Base-by-base conservation (phyloP, 1,140 invertebrate species). In the Drosophila azteca region DNA sequence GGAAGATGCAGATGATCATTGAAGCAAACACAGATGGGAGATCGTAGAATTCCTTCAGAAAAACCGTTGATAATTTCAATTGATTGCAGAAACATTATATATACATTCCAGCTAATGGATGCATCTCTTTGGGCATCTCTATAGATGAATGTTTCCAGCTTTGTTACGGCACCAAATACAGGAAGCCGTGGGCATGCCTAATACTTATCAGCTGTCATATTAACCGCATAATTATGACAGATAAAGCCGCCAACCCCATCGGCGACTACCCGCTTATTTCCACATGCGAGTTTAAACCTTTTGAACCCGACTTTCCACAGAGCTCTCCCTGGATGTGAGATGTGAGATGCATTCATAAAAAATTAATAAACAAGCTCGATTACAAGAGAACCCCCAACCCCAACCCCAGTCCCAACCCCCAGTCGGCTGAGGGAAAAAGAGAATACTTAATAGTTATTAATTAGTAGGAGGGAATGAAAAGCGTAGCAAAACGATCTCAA, bases 401-500 rank as follows among this genome's bases (percentile, higher is more conserved):
- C 44, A 24, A 26, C 29, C 31, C 39, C 41, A 52, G 52, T 60
- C 52, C 58, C 65, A 8, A 9, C 11, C 35, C 35, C 11, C 13
- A 13, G 35, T 20, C 17, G 17, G 17, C 1, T 20, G 17, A 20
- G 3, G 35, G 35, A 58, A 29, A 53, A 71, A 53, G 75, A 76
- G 69, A 85, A 65, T 72, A 69, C 67, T 77, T 85, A 67, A 79
- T 80, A 80, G 70, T 80, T 85, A 84, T 85, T 84, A 85, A 84
- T 84, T 84, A 85, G 77, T 77, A 85, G 57, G 63, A 85, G 81
- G 77, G 81, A 75, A 85, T 79, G 74, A 85, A 80, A 84, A 85
- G 72, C 81, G 72, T 85, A 84, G 60, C 81, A 84, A 84, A 85
- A 77, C 67, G 81, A 73, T 84, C 72, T 39, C 66, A 67, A 77